phyloP scores from a whole-genome alignment of 2,888 invertebrate genomes.

The Yponomeuta evonymella region DNA sequence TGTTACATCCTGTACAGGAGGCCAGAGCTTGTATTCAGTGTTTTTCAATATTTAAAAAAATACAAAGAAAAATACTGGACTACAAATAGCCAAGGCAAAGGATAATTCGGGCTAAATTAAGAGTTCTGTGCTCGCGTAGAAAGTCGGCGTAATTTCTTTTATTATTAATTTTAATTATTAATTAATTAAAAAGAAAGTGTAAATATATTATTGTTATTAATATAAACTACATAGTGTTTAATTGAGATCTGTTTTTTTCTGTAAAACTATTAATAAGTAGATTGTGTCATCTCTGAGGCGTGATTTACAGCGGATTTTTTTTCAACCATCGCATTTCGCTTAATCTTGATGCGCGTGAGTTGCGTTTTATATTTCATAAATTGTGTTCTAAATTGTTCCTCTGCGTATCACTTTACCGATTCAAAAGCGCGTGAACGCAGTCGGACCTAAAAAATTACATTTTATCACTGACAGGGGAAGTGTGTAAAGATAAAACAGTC shows the following conservation, averaged over 20 bases:
- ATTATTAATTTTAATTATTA: slow-evolving; percentile 29
- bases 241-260: slow-evolving; percentile 56
- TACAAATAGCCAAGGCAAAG: background rate
- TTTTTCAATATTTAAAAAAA: background rate
- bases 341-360: background rate
- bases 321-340: background rate
- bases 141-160: slow-evolving; percentile 28
- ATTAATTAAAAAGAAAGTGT: slow-evolving; percentile 25
- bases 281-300: slow-evolving; percentile 27
- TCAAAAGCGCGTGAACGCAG: background rate
- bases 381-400: background rate
- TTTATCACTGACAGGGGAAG: background rate
- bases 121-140: slow-evolving; percentile 9
- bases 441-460: background rate
- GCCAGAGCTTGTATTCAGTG: background rate
- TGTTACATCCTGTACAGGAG: background rate
- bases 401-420: background rate
- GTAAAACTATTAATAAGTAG: slow-evolving; percentile 34
- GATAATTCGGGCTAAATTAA: background rate
- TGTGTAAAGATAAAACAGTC: background rate
- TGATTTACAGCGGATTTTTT: slow-evolving; percentile 10
- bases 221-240: slow-evolving; percentile 45
- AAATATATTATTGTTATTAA: slow-evolving; percentile 50
- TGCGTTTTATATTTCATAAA: background rate
- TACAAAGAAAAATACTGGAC: background rate